Evolutionary conservation across 2,113 vertebrate genomes (phyloP), one percentile per base, ranked within the genome.

Genomic region (Osmerus mordax): DNA sequence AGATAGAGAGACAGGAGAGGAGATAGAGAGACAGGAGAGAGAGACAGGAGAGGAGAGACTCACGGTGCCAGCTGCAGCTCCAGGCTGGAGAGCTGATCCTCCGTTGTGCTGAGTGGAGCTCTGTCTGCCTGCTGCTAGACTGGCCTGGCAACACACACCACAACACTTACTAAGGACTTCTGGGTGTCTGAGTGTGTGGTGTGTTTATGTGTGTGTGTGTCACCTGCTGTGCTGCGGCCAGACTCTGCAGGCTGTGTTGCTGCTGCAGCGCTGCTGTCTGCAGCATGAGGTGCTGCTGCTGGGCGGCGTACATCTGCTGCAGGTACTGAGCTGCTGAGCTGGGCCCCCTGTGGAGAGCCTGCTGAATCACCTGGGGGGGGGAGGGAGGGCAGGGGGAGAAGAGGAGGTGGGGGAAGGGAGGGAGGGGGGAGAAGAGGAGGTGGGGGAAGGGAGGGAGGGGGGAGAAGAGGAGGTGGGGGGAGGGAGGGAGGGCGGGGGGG

Each of bases 261-360:
- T 99, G 97, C 87, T 98, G 97, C 86, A 36, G 32, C 0, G 32
- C 32, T 36, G 32, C 32, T 3, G 32, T 36, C 32, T 36, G 32
- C 32, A 36, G 32, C 32, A 36, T 96, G 97, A 7, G 98, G 91
- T 0, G 97, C 97, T 0, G 97, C 89, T 99, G 97, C 89, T 99
- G 97, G 0, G 97, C 97, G 0, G 97, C 97, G 0, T 99, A 99
- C 97, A 99, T 99, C 93, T 98, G 97, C 92, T 99, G 97, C 85
- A 99, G 92, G 90, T 99, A 99, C 92, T 99, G 97, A 0, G 97
- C 97, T 0, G 97, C 97, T 0, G 97, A 98, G 94, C 92, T 96
- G 12, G 96, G 97, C 89, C 97, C 96, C 68, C 97, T 87, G 87
- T 97, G 94, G 75, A 99, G 84, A 0, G 97, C 96, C 83, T 99